A percentile compares a stretch with the other conserved stretches of the same genome.
Conservation (phyloP, 2,113 vertebrate genomes). For the Calonectris borealis region DNA sequence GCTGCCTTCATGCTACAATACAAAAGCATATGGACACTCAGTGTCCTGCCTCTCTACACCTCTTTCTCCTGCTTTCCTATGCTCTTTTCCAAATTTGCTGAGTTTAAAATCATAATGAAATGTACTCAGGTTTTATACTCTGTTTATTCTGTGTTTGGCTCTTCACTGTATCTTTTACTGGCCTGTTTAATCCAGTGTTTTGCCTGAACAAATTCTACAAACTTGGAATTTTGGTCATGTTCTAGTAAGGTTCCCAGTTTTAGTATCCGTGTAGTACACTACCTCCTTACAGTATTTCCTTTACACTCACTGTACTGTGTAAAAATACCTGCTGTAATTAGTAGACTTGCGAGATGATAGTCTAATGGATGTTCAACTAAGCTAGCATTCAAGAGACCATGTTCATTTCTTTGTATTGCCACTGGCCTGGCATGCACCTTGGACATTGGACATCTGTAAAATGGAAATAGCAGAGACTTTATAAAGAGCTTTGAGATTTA, state of each 20-base stretch:
- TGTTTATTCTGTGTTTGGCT: background rate
- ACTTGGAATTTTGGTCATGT: background rate
- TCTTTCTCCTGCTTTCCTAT: background rate
- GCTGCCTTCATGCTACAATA: background rate
- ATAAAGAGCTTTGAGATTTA: background rate
- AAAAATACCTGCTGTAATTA: background rate
- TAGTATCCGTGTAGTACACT: background rate
- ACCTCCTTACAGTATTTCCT: background rate
- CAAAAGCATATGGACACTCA: background rate
- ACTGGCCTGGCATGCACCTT: background rate
- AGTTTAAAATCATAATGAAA: background rate
- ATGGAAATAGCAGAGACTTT: background rate
- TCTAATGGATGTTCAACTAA: background rate
- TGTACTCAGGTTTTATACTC: background rate
- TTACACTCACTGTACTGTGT: background rate
- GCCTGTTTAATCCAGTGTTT: background rate
- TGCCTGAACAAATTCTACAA: background rate
- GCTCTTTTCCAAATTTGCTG: background rate
- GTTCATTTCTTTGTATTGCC: background rate
- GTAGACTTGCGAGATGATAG: background rate
- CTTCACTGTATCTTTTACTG: background rate
- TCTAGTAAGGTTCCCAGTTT: background rate
- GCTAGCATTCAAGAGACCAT: background rate
- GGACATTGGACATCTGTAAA: background rate
- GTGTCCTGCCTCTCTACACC: background rate